Conservation (phyloP, 2,888 invertebrate species). For the Sthenelais limicola region DNA sequence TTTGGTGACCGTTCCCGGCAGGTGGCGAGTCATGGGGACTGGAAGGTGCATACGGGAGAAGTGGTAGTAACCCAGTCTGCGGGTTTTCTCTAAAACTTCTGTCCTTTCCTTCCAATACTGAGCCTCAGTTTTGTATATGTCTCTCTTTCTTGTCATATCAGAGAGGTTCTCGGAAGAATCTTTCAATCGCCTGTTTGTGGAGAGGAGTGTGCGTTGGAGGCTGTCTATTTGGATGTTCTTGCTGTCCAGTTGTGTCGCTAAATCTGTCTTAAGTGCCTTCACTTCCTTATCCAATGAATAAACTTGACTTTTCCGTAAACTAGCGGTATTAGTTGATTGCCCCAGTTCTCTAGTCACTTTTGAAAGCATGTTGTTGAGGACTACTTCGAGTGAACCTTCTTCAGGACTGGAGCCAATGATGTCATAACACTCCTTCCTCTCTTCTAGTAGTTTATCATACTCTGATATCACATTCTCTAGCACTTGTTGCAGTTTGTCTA, state of each 20-base stretch:
- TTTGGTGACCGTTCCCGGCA: too few relatives aligned
- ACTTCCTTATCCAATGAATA: conserved; percentile 1
- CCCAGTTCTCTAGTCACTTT: conserved; percentile 20
- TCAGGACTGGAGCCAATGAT: conserved; percentile 3
- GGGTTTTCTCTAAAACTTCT: conserved; percentile 38
- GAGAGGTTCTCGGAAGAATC: neutral
- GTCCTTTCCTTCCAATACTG: conserved; percentile 34
- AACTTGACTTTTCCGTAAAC: neutral
- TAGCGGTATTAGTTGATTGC: neutral
- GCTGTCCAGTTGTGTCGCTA: neutral
- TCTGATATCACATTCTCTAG: conserved; percentile 20
- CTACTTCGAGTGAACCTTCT: neutral
- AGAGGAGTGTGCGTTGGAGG: neutral
- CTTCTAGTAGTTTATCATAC: conserved; percentile 7
- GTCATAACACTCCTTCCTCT: conserved; percentile 17
- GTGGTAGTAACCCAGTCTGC: conserved; percentile 33
- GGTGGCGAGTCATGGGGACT: too few relatives aligned
- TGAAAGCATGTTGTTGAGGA: neutral
- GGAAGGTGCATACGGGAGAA: conserved; percentile 5
- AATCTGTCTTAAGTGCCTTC: neutral
- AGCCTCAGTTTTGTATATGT: neutral
- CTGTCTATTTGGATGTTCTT: conserved; percentile 10
- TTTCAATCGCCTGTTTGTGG: conserved; percentile 1
- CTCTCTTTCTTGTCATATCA: conserved; percentile 7
- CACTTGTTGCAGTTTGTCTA: conserved; percentile 2